Base-by-base conservation (phyloP, 2,113 vertebrate genomes). In the Amphiprion ocellaris region DNA sequence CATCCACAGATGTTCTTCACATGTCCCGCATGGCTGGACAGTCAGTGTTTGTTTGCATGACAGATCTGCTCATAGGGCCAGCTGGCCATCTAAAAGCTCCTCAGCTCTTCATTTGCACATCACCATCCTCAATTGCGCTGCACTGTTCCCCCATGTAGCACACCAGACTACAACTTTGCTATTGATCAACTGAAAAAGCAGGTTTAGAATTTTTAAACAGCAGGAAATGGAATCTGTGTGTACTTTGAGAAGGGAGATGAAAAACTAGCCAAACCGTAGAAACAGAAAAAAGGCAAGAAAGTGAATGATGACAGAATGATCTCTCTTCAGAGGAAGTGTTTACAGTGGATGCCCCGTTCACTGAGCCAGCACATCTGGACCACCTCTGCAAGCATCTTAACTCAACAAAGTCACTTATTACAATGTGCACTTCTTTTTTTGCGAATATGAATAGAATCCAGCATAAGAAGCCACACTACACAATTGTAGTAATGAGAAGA, bases 1-100 rank as follows among this genome's bases (percentile, higher is more conserved):
- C 86, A 89, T 81, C 78, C 83, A 78, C 91, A 91, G 84, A 91
- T 92, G 91, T 91, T 91, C 73, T 74, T 90, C 85, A 82, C 62
- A 54, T 85, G 87, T 88, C 68, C 59, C 58, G 77, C 30, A 26
- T 62, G 72, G 67, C 60, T 30, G 63, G 82, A 85, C 76, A 68
- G 73, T 81, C 55, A 21, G 49, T 65, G 71, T 68, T 66, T 66
- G 81, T 79, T 84, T 86, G 77, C 71, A 74, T 82, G 77, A 89
- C 54, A 83, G 69, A 82, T 69, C 77, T 56, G 72, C 74, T 81
- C 81, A 64, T 60, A 55, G 58, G 68, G n/a, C 67, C 79, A 76
- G 67, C 61, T 81, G 82, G 69, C 69, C 84, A 69, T 79, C 81
- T 58, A 44, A 83, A 79, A 49, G 70, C 50, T 87, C 56, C 67